Evolutionary conservation across 2,113 vertebrate species (phyloP).

Genomic region (Syrmaticus mikado): DNA sequence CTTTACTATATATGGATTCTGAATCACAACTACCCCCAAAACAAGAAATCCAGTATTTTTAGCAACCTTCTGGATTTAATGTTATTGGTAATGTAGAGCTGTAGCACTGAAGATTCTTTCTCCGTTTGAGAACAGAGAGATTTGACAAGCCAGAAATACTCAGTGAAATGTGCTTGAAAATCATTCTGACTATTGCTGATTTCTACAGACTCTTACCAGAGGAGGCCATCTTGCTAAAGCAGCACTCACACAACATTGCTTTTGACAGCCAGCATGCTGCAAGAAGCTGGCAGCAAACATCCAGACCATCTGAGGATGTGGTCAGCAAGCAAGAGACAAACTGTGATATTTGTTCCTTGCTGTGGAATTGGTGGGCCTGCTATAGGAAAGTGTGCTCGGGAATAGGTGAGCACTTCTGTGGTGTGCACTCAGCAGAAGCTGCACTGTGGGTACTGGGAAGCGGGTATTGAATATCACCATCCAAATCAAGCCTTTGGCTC

Average conservation of each 20-base stretch:
- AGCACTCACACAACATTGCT: neutral
- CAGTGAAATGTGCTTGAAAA: neutral
- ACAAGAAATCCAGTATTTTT: neutral
- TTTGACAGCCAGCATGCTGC: neutral
- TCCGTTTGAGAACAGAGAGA: neutral
- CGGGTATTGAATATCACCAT: rapidly evolving
- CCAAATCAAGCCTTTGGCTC: neutral
- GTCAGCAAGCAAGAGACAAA: neutral
- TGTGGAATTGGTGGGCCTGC: neutral
- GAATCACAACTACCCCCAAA: neutral
- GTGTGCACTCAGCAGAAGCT: neutral
- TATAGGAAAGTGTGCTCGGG: neutral
- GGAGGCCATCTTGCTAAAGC: neutral
- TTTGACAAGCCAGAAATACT: neutral
- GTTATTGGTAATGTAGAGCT: neutral
- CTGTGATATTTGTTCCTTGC: neutral
- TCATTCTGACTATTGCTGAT: neutral
- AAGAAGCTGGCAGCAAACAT: neutral
- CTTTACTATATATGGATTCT: neutral
- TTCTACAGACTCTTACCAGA: neutral
- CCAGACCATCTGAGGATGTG: neutral
- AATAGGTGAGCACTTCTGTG: neutral
- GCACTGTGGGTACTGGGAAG: neutral
- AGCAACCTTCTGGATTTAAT: neutral
- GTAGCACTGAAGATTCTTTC: neutral